Conservation (phyloP, 2,888 invertebrate genomes). For the Agrenia bidenticulata region DNA sequence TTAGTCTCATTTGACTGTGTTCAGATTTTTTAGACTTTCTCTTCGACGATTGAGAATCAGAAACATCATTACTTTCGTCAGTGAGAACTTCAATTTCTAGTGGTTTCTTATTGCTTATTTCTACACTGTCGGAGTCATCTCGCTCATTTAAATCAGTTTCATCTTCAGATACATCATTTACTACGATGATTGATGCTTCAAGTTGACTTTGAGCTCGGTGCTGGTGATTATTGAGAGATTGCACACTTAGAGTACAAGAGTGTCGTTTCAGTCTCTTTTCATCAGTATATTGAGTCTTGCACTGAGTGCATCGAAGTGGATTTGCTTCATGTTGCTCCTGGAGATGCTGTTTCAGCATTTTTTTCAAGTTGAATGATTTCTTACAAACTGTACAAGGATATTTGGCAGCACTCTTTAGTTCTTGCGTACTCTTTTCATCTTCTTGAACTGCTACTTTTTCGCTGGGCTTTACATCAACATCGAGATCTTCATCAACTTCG, state of each 20-base stretch:
- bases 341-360: constrained; percentile 32
- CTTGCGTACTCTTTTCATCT: background rate
- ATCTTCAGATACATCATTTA: no score
- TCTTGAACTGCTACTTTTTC: no score
- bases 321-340: constrained; percentile 30
- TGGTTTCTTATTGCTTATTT: no score
- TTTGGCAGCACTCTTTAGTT: constrained; percentile 5
- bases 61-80: no score
- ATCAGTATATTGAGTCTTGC: constrained; percentile 35
- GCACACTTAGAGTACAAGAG: constrained; percentile 26
- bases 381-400: constrained; percentile 34
- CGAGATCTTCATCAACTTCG: constrained; percentile 6
- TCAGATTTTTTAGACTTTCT: no score
- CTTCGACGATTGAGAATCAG: no score
- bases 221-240: constrained; percentile 1
- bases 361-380: constrained; percentile 30
- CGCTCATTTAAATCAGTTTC: no score
- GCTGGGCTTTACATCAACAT: constrained; percentile 3
- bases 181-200: no score
- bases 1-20: no score
- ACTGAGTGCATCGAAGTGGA: constrained; percentile 26
- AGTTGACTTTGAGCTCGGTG: background rate
- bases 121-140: no score
- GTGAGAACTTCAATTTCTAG: no score
- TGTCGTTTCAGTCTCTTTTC: constrained; percentile 27